Evolutionary conservation across 1,140 invertebrate species (phyloP).

Genomic region (Drosophila kepulauana): DNA sequence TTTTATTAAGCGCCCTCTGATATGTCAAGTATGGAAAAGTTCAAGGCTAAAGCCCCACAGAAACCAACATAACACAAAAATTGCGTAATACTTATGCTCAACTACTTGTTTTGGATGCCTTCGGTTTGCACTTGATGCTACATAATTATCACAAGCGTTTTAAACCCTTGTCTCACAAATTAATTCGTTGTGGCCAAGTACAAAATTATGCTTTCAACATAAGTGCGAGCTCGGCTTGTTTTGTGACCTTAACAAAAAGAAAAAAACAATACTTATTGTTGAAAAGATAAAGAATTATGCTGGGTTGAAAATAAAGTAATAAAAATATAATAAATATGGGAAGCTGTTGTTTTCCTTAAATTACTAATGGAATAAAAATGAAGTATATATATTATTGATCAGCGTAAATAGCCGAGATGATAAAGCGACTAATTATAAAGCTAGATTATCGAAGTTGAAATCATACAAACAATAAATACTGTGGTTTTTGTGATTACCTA

Average conservation of each 20-base stretch:
- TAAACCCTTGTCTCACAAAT: not conserved
- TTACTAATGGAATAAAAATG: too few relatives aligned
- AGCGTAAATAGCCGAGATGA: too few relatives aligned
- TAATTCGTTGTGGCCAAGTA: not conserved
- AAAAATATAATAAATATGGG: too few relatives aligned
- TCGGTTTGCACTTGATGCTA: not conserved
- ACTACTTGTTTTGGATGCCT: not conserved
- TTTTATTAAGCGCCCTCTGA: constrained; percentile 20
- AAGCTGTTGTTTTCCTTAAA: too few relatives aligned
- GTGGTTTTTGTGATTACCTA: too few relatives aligned
- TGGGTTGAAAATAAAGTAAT: too few relatives aligned
- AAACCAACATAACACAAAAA: constrained; percentile 37
- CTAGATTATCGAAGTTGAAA: too few relatives aligned
- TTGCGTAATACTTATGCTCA: constrained; percentile 40
- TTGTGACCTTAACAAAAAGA: not conserved
- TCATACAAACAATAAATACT: too few relatives aligned
- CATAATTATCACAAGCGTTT: not conserved
- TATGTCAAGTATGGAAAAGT: constrained; percentile 5
- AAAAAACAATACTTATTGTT: too few relatives aligned
- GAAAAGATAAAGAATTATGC: too few relatives aligned
- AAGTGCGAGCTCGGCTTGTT: not conserved
- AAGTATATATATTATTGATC: too few relatives aligned
- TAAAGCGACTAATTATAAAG: too few relatives aligned
- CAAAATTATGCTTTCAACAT: not conserved
- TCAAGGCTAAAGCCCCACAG: constrained; percentile 43